A percentile compares a stretch with the other conserved stretches of the same genome.
Evolutionary conservation across 2,888 invertebrate genomes (phyloP).

Genomic region (Kuschelorhynchus macadamiae): DNA sequence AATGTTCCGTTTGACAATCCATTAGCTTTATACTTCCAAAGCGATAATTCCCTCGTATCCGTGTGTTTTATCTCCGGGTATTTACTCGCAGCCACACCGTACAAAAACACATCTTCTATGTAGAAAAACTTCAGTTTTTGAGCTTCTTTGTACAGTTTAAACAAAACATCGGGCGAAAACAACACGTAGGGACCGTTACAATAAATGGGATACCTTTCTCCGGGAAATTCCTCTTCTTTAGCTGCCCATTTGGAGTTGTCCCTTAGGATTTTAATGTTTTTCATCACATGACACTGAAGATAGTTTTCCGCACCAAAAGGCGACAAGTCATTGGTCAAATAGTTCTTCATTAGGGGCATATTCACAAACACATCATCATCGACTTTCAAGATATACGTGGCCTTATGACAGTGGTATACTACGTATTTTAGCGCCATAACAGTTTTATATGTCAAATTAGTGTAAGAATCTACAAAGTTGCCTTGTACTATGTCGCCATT

Average conservation of each 20-base stretch:
- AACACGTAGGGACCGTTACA: constrained; percentile 79
- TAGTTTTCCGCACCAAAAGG: constrained; percentile 75
- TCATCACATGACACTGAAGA: constrained; percentile 75
- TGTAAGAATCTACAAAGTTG: constrained; percentile 81
- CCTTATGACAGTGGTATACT: constrained; percentile 77
- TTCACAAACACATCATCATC: constrained; percentile 88
- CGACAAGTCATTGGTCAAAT: constrained; percentile 72
- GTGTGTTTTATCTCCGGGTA: constrained; percentile 10
- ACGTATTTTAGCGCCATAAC: constrained; percentile 87
- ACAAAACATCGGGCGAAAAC: constrained; percentile 73
- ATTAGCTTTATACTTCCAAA: background rate
- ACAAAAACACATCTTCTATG: constrained; percentile 74
- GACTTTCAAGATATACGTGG: constrained; percentile 78
- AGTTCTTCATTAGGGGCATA: constrained; percentile 74
- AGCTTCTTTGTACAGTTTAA: constrained; percentile 69
- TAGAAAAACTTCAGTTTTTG: constrained; percentile 76
- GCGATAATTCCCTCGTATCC: constrained; percentile 5
- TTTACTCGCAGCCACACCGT: constrained; percentile 22
- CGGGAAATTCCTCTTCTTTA: constrained; percentile 76
- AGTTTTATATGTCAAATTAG: constrained; percentile 88
- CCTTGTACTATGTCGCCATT: constrained; percentile 84
- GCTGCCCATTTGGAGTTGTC: constrained; percentile 84
- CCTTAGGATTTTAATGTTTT: constrained; percentile 61
- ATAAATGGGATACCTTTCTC: constrained; percentile 78
- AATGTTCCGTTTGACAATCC: background rate